phyloP scores from a whole-genome alignment of 2,113 vertebrate genomes.

The Pipa parva region DNA sequence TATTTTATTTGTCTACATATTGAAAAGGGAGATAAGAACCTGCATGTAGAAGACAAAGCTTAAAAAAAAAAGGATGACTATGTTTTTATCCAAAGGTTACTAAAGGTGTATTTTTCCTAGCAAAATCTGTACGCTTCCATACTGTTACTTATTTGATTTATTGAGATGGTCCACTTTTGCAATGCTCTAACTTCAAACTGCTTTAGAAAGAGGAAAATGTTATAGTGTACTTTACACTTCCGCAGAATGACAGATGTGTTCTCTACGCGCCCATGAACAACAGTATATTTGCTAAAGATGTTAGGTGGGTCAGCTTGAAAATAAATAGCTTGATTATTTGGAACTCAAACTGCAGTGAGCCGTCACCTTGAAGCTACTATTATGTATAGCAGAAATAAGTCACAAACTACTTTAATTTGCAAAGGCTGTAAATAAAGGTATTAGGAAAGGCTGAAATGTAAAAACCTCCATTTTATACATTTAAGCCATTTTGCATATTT shows the following conservation, averaged over 20 bases:
- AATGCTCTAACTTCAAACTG: not conserved
- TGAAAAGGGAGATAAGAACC: no score
- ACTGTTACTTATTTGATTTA: no score
- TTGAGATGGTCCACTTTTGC: not conserved
- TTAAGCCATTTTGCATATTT: no score
- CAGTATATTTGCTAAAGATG: slow-evolving; percentile 6
- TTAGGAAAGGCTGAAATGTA: no score
- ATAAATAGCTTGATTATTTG: not conserved
- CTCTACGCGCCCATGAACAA: slow-evolving; percentile 2
- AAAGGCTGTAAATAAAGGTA: not conserved
- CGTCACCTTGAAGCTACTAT: not conserved
- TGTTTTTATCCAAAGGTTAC: no score
- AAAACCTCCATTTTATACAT: no score
- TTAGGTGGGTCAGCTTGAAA: not conserved
- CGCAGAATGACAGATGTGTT: slow-evolving; percentile 14
- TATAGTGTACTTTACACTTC: not conserved
- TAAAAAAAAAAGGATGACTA: no score
- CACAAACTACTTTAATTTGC: not conserved
- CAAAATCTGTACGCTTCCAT: no score
- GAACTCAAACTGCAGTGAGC: not conserved
- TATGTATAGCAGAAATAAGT: not conserved
- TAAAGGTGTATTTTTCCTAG: no score
- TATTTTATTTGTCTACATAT: no score
- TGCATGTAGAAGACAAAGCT: no score
- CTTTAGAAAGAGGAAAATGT: not conserved